Evolutionary conservation across 2,113 vertebrate species (phyloP), one percentile per base, ranked within the genome.

Genomic region (Morone saxatilis): DNA sequence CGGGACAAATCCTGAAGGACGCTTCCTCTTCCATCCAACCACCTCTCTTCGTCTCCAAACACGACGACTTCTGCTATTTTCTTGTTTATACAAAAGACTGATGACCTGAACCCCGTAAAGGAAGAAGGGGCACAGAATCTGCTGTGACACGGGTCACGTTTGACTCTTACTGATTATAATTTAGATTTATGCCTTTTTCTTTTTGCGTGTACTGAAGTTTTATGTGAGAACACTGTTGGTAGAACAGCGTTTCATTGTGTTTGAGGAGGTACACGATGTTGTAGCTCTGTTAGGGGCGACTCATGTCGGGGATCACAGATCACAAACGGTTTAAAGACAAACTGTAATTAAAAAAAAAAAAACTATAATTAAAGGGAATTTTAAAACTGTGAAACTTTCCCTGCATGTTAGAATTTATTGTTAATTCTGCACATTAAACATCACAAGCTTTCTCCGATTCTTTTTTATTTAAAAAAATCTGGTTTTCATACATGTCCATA

Each of bases 1-100:
- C 96, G 92, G 87, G 97, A 99, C 11, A 95, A 94, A 88, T 76
- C 19, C 2, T 98, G 95, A 98, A 60, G 36, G 31, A 31, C 31
- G 31, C 31, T 31, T 31, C 31, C 31, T 31, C 31, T 31, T 31
- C 31, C 31, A 31, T 31, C 31, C 3, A 31, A 31, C 31, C 16
- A 10, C 7, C n/a, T 36, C 12, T 20, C 5, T 51, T 40, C 11
- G 1, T 61, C 57, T 56, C 31, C 31, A n/a, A 25, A 14, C 70
- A 17, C 71, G n/a, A 45, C 67, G 4, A 16, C 60, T 69, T 60
- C 16, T 87, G 87, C 65, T 76, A 43, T 76, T 78, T 53, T 81
- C 83, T 48, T 71, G 7, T 78, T 78, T 40, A 2, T 43, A 65
- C 4, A 31, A 19, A 61, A 48, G 45, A 79, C 66, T 83, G 47